Conservation (phyloP, 2,888 invertebrate species). For the Amblyteles armatorius region DNA sequence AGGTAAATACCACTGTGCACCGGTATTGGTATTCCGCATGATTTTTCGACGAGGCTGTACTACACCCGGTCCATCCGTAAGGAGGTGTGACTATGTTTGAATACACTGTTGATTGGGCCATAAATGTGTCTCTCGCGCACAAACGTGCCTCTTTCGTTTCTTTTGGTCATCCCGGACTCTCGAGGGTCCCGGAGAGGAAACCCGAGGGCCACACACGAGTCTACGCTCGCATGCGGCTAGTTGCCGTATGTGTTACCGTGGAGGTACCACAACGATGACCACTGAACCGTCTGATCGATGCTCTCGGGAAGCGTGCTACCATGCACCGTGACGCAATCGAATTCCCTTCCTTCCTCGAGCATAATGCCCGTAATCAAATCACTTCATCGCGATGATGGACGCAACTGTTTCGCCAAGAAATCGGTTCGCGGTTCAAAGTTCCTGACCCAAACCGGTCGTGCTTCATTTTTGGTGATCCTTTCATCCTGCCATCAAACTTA, state of each 20-base stretch:
- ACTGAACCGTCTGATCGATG: constrained; percentile 58
- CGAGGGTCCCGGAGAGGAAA: constrained; percentile 66
- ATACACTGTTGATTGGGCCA: constrained; percentile 84
- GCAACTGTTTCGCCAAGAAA: background rate
- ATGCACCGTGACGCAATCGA: constrained; percentile 79
- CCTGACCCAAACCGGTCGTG: no score
- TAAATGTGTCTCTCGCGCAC: constrained; percentile 83
- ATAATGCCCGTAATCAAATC: constrained; percentile 28
- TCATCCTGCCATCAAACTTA: background rate
- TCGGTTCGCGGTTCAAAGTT: no score
- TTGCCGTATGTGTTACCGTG: constrained; percentile 37
- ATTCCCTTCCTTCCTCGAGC: constrained; percentile 66
- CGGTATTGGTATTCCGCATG: constrained; percentile 47
- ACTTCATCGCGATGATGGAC: background rate
- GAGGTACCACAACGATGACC: constrained; percentile 68
- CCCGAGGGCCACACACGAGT: constrained; percentile 79
- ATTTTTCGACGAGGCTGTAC: constrained; percentile 71
- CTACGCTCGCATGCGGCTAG: constrained; percentile 45
- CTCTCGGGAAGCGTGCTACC: constrained; percentile 32
- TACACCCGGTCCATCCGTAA: constrained; percentile 57
- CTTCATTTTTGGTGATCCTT: no score
- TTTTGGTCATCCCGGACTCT: constrained; percentile 61
- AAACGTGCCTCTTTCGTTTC: constrained; percentile 76
- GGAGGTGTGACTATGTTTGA: constrained; percentile 84
- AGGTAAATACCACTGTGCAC: background rate